A percentile compares a stretch with the other conserved stretches of the same genome.
Conservation (phyloP, 2,797 vertebrate genomes). For the Miichthys miiuy region DNA sequence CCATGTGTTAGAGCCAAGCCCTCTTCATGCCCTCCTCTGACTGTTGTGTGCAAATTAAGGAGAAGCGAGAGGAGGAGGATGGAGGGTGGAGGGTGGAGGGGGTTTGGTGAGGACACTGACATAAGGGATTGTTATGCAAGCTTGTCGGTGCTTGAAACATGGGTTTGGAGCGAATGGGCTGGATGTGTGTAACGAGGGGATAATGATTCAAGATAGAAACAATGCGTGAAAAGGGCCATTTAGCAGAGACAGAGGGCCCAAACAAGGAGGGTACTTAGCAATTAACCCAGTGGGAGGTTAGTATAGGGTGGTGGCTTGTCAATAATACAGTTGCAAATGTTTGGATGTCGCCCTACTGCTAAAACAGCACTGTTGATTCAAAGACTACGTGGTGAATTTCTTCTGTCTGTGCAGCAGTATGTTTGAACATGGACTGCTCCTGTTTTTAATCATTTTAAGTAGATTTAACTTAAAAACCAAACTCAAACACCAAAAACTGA, state of each 20-base stretch:
- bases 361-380: constrained; percentile 40
- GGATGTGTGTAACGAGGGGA: constrained; percentile 67
- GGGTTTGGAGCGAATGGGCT: constrained; percentile 38
- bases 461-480: background rate
- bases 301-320: constrained; percentile 1
- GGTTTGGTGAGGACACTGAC: constrained; percentile 40
- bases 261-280: constrained; percentile 54
- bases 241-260: constrained; percentile 29
- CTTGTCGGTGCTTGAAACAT: constrained; percentile 48
- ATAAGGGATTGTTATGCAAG: constrained; percentile 64
- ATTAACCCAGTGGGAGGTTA: constrained; percentile 61
- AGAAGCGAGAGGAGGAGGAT: background rate
- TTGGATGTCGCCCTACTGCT: constrained; percentile 40
- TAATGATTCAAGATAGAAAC: constrained; percentile 61
- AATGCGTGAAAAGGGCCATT: constrained; percentile 54
- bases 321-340: constrained; percentile 31
- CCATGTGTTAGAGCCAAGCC: constrained; percentile 60
- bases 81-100: background rate
- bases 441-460: background rate
- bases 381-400: constrained; percentile 35
- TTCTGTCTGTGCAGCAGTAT: constrained; percentile 9
- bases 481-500: background rate
- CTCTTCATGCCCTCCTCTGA: constrained; percentile 34
- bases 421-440: background rate
- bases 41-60: constrained; percentile 25